A percentile compares a stretch with the other conserved stretches of the same genome.
Conservation (phyloP, 2,113 vertebrate species). For the Centrocercus urophasianus region DNA sequence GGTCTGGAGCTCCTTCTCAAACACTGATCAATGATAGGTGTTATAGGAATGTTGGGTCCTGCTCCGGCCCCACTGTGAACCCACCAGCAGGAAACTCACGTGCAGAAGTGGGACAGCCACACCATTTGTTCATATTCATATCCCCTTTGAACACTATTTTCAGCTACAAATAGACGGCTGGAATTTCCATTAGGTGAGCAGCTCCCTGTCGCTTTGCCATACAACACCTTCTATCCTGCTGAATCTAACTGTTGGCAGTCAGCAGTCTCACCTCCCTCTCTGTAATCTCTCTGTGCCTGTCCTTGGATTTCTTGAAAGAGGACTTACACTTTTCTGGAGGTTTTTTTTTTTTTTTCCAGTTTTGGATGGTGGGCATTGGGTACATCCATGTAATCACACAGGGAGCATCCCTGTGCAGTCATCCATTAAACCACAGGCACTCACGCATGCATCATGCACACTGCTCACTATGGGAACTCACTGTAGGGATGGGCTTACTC, state of each 20-base stretch:
- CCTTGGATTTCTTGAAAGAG: background rate
- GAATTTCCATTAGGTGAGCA: background rate
- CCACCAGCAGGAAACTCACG: background rate
- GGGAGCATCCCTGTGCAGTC: background rate
- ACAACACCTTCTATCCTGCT: background rate
- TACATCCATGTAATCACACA: background rate
- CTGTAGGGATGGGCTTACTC: rapidly evolving
- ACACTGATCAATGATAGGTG: rapidly evolving
- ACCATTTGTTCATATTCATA: background rate
- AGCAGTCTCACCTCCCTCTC: background rate
- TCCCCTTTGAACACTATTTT: background rate
- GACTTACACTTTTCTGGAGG: background rate
- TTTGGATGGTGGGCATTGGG: background rate
- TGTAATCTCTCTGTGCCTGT: background rate
- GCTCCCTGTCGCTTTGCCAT: background rate
- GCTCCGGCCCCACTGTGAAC: background rate
- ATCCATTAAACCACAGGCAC: background rate
- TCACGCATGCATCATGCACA: background rate
- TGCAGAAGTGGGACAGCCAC: background rate
- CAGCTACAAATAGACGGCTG: background rate
- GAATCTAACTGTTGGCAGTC: background rate
- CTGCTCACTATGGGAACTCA: background rate
- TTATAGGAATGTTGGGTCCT: background rate
- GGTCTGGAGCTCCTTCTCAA: background rate
- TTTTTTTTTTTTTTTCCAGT: background rate